These are phyloP conservation scores for Acronicta alni DNA, from an alignment of 2,888 invertebrate genomes.

Conservation along the genomic window DNA sequence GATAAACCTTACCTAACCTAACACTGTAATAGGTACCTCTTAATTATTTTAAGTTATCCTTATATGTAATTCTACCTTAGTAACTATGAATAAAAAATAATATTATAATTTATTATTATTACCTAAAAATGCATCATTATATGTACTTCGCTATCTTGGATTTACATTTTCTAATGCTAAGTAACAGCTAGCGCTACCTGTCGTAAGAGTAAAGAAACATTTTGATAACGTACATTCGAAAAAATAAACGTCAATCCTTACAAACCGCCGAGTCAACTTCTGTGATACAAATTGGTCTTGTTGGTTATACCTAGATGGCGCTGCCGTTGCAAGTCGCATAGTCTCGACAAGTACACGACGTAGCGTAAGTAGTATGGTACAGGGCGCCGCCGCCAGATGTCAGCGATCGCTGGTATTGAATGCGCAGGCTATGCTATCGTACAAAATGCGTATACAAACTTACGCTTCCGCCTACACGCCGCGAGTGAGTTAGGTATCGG, in stretches of 20 bases:
- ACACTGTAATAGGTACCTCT: no score
- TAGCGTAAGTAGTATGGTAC: background rate
- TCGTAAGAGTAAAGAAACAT: background rate
- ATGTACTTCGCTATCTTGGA: no score
- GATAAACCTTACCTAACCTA: no score
- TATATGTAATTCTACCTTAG: no score
- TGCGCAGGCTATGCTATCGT: slow-evolving; percentile 45
- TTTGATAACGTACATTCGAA: background rate
- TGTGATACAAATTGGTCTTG: background rate
- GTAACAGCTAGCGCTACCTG: background rate
- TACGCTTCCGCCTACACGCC: slow-evolving; percentile 58
- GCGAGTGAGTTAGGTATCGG: slow-evolving; percentile 44
- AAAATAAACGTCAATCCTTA: background rate
- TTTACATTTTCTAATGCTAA: slow-evolving; percentile 4
- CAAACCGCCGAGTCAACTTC: background rate
- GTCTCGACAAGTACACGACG: no score
- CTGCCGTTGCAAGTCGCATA: background rate
- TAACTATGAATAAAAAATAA: no score
- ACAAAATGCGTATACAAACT: slow-evolving; percentile 51
- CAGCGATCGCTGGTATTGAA: slow-evolving; percentile 26
- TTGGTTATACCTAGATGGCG: slow-evolving; percentile 29
- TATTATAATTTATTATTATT: no score
- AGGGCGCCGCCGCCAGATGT: slow-evolving; percentile 30
- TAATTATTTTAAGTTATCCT: no score
- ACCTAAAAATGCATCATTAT: no score